Evolutionary conservation across 2,797 vertebrate genomes (phyloP).

Genomic region (Cryptoblepharus egeriae): DNA sequence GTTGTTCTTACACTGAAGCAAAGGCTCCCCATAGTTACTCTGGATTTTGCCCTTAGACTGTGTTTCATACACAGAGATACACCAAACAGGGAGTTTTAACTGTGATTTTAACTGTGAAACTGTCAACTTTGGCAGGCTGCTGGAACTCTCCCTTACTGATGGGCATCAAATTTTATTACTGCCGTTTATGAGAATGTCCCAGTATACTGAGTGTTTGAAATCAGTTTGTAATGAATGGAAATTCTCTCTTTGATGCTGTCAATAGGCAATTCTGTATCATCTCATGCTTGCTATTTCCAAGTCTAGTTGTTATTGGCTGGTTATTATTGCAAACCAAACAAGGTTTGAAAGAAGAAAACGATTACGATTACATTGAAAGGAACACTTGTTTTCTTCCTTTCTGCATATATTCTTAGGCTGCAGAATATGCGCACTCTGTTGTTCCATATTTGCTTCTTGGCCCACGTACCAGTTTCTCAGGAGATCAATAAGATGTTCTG

Average conservation of each 20-base stretch:
- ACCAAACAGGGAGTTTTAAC: too few species aligned
- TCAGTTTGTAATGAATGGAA: not conserved
- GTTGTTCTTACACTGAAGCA: too few species aligned
- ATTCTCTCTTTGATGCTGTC: not conserved
- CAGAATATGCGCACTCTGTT: not conserved
- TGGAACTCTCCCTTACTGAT: slow-evolving; percentile 25
- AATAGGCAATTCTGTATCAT: accelerated
- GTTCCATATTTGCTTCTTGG: too few species aligned
- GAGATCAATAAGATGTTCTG: too few species aligned
- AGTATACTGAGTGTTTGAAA: slow-evolving; percentile 13
- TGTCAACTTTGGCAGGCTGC: slow-evolving; percentile 36
- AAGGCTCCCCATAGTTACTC: too few species aligned
- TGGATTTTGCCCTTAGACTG: too few species aligned
- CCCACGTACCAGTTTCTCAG: too few species aligned
- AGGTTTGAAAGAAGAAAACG: not conserved
- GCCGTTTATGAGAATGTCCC: slow-evolving; percentile 7
- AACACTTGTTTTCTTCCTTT: not conserved
- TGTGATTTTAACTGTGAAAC: slow-evolving; percentile 44
- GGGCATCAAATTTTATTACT: slow-evolving; percentile 32
- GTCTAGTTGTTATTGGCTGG: not conserved
- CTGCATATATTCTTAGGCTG: not conserved
- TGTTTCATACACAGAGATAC: too few species aligned
- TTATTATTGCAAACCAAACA: not conserved
- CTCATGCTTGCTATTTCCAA: not conserved
- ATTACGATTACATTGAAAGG: too few species aligned